Evolutionary conservation across 2,113 vertebrate species (phyloP).

Genomic region (Oreochromis aureus): DNA sequence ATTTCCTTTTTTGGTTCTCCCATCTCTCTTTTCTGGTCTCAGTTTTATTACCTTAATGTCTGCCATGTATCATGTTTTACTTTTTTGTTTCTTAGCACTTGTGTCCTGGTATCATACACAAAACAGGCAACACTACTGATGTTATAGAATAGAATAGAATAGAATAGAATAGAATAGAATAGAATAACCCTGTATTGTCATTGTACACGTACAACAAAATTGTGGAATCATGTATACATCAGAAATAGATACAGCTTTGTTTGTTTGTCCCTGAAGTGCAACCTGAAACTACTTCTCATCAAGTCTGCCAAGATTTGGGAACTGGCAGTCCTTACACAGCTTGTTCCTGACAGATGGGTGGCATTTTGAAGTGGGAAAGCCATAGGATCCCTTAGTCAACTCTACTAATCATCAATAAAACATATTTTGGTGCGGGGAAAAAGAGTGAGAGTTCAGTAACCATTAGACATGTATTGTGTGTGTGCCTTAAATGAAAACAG

Average conservation of each 20-base stretch:
- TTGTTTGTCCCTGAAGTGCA: neutral
- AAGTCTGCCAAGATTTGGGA: neutral
- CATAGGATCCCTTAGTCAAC: neutral
- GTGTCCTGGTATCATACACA: neutral
- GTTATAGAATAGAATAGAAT: neutral
- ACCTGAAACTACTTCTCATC: neutral
- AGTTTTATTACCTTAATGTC: neutral
- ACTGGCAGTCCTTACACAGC: neutral
- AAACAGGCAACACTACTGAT: neutral
- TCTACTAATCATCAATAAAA: neutral
- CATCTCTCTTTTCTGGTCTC: neutral
- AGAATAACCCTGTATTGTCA: neutral
- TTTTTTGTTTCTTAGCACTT: neutral
- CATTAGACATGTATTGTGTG: neutral
- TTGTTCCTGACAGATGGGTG: neutral
- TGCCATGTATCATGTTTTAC: neutral
- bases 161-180: neutral
- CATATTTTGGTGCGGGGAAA: neutral
- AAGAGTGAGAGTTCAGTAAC: neutral
- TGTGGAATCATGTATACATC: neutral
- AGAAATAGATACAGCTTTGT: neutral
- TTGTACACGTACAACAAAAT: neutral
- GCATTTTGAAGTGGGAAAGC: neutral
- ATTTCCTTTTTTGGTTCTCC: neutral
- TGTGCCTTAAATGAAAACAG: neutral